phyloP scores from a whole-genome alignment of 2,113 vertebrate genomes.

The Psammodynastes pulverulentus region DNA sequence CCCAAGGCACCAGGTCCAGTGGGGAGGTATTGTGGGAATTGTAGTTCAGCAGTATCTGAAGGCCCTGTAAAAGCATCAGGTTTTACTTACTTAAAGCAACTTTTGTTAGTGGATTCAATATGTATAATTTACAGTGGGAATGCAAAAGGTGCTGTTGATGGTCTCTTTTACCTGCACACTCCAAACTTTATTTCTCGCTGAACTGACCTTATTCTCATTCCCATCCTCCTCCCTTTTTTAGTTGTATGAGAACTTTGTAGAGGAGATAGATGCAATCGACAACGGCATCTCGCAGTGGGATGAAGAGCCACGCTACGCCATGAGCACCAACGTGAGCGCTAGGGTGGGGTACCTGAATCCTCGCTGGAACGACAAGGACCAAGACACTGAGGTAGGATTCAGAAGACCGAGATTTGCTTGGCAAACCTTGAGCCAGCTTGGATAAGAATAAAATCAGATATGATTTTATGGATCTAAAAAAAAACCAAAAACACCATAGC shows the following conservation, averaged over 20 bases:
- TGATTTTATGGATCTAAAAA: background rate
- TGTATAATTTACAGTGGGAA: background rate
- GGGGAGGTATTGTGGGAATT: background rate
- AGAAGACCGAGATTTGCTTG: background rate
- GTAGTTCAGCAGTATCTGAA: background rate
- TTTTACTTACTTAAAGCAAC: background rate
- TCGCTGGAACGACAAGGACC: slow-evolving; percentile 85
- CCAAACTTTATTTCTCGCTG: background rate
- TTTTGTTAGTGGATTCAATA: background rate
- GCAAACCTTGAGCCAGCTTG: background rate
- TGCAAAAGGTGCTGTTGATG: background rate
- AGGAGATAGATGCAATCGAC: slow-evolving; percentile 92
- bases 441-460: background rate
- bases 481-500: background rate
- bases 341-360: slow-evolving; percentile 88
- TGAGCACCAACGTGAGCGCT: slow-evolving; percentile 83
- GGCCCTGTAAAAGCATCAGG: background rate
- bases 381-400: slow-evolving; percentile 77
- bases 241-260: slow-evolving; percentile 93
- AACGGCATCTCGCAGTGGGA: slow-evolving; percentile 88
- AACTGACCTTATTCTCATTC: background rate
- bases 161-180: background rate
- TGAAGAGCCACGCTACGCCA: slow-evolving; percentile 80
- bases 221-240: slow-evolving; percentile 39
- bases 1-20: background rate